These are phyloP conservation scores for Sminthurides aquaticus DNA, from an alignment of 2,888 invertebrate species.

Conservation along the genomic window DNA sequence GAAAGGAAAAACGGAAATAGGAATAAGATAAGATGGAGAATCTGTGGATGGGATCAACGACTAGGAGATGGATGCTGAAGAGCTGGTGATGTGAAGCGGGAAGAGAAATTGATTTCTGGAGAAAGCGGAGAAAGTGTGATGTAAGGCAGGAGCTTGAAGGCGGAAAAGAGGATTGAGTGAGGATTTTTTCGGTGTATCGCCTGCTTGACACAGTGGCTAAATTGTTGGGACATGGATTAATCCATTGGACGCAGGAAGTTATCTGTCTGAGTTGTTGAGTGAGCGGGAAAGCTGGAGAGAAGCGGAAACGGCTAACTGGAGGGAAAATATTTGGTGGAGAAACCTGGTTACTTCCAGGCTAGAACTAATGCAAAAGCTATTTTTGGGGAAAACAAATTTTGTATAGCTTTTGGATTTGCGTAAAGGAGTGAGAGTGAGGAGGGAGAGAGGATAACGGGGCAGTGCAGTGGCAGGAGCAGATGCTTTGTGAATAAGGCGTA, in stretches of 20 bases:
- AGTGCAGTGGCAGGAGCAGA: conserved; percentile 6
- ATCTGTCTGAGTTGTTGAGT: too few relatives aligned
- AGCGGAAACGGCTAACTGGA: too few relatives aligned
- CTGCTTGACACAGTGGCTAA: not conserved
- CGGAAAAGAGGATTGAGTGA: not conserved
- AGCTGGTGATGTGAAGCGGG: not conserved
- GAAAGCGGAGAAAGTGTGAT: not conserved
- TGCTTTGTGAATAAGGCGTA: not conserved
- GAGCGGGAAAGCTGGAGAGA: too few relatives aligned
- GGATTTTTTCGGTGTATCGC: not conserved
- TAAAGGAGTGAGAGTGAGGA: too few relatives aligned
- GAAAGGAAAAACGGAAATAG: too few relatives aligned
- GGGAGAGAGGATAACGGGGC: too few relatives aligned
- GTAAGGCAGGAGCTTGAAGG: not conserved
- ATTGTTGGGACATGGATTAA: not conserved
- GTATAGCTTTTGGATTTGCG: too few relatives aligned
- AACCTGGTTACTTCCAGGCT: not conserved
- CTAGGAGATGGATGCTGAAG: not conserved
- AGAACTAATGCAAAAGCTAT: not conserved
- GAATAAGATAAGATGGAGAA: too few relatives aligned
- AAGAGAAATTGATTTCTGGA: not conserved
- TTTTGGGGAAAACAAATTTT: too few relatives aligned
- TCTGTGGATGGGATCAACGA: too few relatives aligned
- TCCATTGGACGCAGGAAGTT: not conserved
- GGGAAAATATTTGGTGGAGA: too few relatives aligned